phyloP scores from a whole-genome alignment of 2,888 invertebrate genomes.

The Alloplasta piceator region DNA sequence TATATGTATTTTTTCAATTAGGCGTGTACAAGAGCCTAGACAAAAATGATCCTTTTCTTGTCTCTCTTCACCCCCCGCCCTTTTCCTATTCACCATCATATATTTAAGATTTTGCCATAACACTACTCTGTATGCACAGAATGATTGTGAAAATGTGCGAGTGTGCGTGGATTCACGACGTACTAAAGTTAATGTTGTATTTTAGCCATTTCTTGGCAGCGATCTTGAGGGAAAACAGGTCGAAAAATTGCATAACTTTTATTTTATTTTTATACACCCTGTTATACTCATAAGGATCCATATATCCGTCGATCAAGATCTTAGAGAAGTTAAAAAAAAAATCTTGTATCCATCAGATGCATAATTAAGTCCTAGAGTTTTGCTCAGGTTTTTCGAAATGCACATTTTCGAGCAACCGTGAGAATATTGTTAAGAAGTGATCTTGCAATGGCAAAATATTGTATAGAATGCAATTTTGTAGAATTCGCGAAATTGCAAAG shows the following conservation, averaged over 20 bases:
- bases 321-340: not conserved
- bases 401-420: constrained; percentile 37
- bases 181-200: constrained; percentile 80
- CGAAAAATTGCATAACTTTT: constrained; percentile 53
- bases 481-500: not conserved
- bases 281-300: not conserved
- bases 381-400: constrained; percentile 53
- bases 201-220: constrained; percentile 7
- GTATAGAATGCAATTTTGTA: not conserved
- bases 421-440: constrained; percentile 15
- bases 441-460: constrained; percentile 4
- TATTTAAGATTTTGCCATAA: constrained; percentile 79
- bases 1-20: constrained; percentile 31
- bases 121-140: constrained; percentile 68
- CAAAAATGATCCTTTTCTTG: constrained; percentile 15
- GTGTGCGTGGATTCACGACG: constrained; percentile 79
- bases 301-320: not conserved
- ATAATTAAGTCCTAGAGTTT: constrained; percentile 31
- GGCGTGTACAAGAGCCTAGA: constrained; percentile 4
- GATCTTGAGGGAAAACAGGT: constrained; percentile 56
- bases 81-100: constrained; percentile 10
- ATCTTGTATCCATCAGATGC: not conserved
- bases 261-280: not conserved
- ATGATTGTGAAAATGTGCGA: constrained; percentile 55
- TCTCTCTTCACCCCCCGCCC: constrained; percentile 18